Evolutionary conservation across 2,797 vertebrate genomes (phyloP).

Genomic region (Tokudaia muenninki): DNA sequence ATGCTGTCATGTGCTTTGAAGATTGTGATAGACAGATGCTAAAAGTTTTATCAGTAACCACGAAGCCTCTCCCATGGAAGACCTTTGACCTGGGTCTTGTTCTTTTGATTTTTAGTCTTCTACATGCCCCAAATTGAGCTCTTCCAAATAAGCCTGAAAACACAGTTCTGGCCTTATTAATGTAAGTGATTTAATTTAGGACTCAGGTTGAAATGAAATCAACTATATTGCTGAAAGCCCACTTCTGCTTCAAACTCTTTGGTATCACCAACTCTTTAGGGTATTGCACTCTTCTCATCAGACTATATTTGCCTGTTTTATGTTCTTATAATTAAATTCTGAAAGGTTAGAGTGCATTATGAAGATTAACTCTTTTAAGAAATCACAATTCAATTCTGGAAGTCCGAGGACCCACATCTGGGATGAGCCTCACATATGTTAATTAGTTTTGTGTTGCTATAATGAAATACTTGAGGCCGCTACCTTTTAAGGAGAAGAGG

Average conservation of each 20-base stretch:
- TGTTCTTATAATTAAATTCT: not conserved
- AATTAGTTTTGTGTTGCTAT: not conserved
- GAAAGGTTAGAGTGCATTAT: not conserved
- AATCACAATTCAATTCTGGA: not conserved
- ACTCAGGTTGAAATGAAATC: slow-evolving; percentile 18
- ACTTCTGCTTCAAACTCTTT: not conserved
- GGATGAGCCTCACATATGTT: not conserved
- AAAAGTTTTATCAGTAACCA: slow-evolving; percentile 36
- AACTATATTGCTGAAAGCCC: slow-evolving; percentile 1
- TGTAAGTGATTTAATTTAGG: not conserved
- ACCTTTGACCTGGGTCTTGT: slow-evolving; percentile 64
- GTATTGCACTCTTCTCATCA: not conserved
- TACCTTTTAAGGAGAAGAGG: not conserved
- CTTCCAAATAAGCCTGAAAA: slow-evolving; percentile 2
- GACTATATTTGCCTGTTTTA: not conserved
- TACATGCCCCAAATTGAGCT: slow-evolving; percentile 30
- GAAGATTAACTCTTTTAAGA: not conserved
- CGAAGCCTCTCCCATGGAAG: slow-evolving; percentile 6
- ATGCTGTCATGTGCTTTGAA: slow-evolving; percentile 57
- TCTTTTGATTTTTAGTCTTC: slow-evolving; percentile 31
- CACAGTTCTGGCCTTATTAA: slow-evolving; percentile 30
- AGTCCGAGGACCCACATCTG: not conserved
- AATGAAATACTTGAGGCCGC: not conserved
- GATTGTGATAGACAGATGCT: slow-evolving; percentile 18
- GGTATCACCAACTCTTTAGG: not conserved